A percentile compares a stretch with the other conserved stretches of the same genome.
phyloP scores from a whole-genome alignment of 2,888 invertebrate species.

The Nasonovia ribisnigri region DNA sequence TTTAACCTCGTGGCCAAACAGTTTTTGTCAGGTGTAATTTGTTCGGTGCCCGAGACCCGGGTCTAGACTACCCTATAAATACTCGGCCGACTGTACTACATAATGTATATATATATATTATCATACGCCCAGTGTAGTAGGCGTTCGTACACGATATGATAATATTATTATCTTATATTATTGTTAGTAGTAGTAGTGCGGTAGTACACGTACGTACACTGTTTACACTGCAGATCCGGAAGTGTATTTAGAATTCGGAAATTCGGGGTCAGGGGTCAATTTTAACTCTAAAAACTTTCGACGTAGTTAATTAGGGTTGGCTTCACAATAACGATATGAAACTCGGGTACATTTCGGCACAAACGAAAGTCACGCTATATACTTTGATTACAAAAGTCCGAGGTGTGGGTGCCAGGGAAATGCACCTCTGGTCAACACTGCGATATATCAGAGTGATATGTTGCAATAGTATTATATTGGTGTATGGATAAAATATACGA shows the following conservation, averaged over 20 bases:
- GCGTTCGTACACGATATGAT: no score
- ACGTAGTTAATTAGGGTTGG: neutral
- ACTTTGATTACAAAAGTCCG: neutral
- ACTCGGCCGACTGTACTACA: neutral
- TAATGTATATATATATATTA: no score
- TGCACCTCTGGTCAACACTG: neutral
- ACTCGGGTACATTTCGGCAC: neutral
- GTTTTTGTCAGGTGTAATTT: slow-evolving; percentile 45
- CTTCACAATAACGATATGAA: neutral
- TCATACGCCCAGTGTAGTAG: no score
- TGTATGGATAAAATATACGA: neutral
- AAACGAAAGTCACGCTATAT: neutral
- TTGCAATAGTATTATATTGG: neutral
- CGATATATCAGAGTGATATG: neutral
- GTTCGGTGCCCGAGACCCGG: slow-evolving; percentile 1
- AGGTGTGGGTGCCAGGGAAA: neutral
- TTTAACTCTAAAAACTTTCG: neutral
- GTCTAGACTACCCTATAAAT: neutral
- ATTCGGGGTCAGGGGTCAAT: neutral
- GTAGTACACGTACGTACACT: neutral
- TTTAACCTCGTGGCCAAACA: slow-evolving; percentile 34
- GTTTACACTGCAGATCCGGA: neutral
- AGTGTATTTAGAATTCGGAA: neutral
- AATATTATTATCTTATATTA: neutral
- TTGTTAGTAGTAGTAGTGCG: neutral